Evolutionary conservation across 2,113 vertebrate genomes (phyloP).

Genomic region (Cinclus cinclus): DNA sequence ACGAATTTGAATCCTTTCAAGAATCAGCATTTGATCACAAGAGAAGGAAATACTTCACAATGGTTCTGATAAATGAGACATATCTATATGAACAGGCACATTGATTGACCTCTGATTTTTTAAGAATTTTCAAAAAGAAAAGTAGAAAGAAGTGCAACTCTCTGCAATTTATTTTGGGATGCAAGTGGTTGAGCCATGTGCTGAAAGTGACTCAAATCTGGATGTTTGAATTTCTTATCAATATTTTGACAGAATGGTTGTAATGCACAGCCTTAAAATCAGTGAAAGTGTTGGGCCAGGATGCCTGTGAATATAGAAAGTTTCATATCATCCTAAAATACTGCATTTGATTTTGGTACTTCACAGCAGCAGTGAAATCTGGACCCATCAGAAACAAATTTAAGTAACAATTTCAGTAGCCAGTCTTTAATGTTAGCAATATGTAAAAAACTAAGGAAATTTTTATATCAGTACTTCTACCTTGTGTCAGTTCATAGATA

Average conservation of each 20-base stretch:
- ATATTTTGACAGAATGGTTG: conserved; percentile 26
- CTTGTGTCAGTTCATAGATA: not conserved
- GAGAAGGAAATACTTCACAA: not conserved
- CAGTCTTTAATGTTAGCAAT: not conserved
- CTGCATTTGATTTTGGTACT: not conserved
- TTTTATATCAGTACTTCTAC: not conserved
- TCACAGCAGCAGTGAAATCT: not conserved
- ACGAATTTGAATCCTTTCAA: not conserved
- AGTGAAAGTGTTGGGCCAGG: not conserved
- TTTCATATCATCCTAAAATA: not conserved
- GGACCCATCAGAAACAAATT: not conserved
- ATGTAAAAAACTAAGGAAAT: not conserved
- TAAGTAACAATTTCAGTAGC: not conserved
- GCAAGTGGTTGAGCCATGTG: not conserved
- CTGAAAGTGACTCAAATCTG: not conserved
- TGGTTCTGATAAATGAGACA: not conserved
- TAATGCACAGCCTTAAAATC: not conserved
- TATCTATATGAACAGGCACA: not conserved
- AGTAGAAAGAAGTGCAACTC: not conserved
- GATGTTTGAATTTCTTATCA: conserved; percentile 2
- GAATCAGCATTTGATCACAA: not conserved
- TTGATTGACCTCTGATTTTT: conserved; percentile 13
- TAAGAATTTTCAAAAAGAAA: not conserved
- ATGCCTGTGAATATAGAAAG: not conserved
- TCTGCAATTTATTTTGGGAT: conserved; percentile 13